Percentiles rank a stretch among this genome's conserved stretches.
Conservation (phyloP, 2,113 vertebrate species). For the Phalacrocorax brasilianus region DNA sequence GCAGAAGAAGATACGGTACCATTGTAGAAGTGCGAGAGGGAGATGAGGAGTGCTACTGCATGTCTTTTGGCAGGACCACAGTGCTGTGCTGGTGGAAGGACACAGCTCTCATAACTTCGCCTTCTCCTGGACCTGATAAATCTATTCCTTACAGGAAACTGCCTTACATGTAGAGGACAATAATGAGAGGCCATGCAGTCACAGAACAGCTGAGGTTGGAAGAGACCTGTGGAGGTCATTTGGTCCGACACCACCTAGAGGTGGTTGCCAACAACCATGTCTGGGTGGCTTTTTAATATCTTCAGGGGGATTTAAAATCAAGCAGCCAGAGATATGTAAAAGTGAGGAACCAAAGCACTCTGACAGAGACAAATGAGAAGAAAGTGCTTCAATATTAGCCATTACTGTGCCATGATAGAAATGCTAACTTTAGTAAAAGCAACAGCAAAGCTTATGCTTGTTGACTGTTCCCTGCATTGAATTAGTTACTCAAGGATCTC, state of each 20-base stretch:
- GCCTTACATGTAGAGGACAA: not conserved
- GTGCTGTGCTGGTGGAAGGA: not conserved
- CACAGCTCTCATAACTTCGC: not conserved
- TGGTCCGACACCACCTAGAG: not conserved
- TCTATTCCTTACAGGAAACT: not conserved
- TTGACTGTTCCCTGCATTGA: not conserved
- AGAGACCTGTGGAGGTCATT: not conserved
- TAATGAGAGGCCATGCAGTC: not conserved
- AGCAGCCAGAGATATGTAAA: not conserved
- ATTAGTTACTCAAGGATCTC: not conserved
- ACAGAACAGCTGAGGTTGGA: not conserved
- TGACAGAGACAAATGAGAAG: not conserved
- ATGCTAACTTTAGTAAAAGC: not conserved
- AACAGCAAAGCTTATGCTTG: not conserved
- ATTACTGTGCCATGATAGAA: not conserved
- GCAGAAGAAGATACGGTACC: fast-evolving
- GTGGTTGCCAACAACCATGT: not conserved
- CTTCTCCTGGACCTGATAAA: not conserved
- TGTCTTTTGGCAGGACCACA: not conserved
- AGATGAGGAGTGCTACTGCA: not conserved
- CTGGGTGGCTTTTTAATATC: not conserved
- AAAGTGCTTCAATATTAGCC: not conserved
- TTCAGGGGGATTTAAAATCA: not conserved
- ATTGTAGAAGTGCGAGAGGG: not conserved
- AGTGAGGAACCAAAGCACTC: fast-evolving